Conservation (phyloP, 2,113 vertebrate genomes). For the Anarhynchus alexandrinus region DNA sequence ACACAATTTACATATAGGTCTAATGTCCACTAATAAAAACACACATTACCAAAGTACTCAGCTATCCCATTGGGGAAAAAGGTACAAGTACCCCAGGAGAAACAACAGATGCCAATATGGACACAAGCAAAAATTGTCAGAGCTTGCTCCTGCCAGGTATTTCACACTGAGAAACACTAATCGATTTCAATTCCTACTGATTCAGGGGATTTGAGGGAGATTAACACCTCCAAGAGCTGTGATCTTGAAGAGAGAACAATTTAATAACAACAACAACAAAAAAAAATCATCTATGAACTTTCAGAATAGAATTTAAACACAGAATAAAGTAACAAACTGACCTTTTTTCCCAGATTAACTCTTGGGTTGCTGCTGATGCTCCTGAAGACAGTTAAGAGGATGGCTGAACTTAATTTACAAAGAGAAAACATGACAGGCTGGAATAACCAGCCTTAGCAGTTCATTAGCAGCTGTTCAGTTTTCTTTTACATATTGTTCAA, state of each 20-base stretch:
- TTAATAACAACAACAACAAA: background rate
- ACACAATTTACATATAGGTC: background rate
- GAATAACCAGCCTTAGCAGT: constrained; percentile 43
- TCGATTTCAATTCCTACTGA: constrained; percentile 6
- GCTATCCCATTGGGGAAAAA: background rate
- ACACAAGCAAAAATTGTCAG: background rate
- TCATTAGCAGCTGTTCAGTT: constrained; percentile 26
- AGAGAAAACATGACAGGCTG: background rate
- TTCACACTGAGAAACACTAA: constrained; percentile 1
- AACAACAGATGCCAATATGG: background rate
- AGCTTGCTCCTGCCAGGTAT: background rate
- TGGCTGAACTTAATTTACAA: background rate
- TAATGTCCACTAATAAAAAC: background rate
- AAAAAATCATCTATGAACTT: background rate
- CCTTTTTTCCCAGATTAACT: background rate
- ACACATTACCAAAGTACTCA: background rate
- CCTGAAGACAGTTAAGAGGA: background rate
- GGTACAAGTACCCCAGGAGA: background rate
- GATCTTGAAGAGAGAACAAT: background rate
- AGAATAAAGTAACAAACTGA: background rate
- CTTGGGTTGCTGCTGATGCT: background rate
- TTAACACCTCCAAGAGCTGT: background rate
- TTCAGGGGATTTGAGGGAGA: background rate
- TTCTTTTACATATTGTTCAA: background rate
- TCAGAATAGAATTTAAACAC: background rate